These are phyloP conservation scores for Pemphredon lugubris DNA, from an alignment of 2,888 invertebrate genomes.

Conservation along the genomic window DNA sequence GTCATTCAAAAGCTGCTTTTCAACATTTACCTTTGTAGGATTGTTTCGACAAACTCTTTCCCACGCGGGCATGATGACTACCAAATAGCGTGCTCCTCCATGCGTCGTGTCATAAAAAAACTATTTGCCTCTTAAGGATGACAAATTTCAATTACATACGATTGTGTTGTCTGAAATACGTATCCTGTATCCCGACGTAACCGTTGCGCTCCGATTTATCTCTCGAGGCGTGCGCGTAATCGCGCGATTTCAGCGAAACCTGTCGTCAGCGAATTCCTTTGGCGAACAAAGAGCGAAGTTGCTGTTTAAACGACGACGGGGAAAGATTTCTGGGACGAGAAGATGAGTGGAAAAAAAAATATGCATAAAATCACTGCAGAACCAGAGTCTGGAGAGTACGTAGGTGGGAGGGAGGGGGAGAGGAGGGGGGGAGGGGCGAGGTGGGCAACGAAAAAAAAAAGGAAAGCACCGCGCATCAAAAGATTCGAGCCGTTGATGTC, in stretches of 20 bases:
- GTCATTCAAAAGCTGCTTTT: no score
- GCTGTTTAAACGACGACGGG: neutral
- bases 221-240: constrained; percentile 59
- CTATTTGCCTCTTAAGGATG: constrained; percentile 36
- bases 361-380: neutral
- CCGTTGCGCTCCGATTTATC: constrained; percentile 53
- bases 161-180: neutral
- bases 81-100: no score
- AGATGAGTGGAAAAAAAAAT: neutral
- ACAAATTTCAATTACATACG: constrained; percentile 52
- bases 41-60: no score
- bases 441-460: constrained; percentile 4
- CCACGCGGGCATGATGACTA: no score
- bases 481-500: neutral
- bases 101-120: constrained; percentile 18
- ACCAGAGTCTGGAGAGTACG: neutral
- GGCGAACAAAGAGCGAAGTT: constrained; percentile 53
- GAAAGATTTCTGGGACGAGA: constrained; percentile 10
- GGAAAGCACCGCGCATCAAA: constrained; percentile 3
- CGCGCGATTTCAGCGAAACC: constrained; percentile 63
- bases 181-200: constrained; percentile 3
- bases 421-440: neutral
- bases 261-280: constrained; percentile 69
- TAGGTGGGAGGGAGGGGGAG: neutral
- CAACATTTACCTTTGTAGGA: constrained; percentile 18